Evolutionary conservation across 2,797 vertebrate genomes (phyloP).

Genomic region (Anabacerthia variegaticeps): DNA sequence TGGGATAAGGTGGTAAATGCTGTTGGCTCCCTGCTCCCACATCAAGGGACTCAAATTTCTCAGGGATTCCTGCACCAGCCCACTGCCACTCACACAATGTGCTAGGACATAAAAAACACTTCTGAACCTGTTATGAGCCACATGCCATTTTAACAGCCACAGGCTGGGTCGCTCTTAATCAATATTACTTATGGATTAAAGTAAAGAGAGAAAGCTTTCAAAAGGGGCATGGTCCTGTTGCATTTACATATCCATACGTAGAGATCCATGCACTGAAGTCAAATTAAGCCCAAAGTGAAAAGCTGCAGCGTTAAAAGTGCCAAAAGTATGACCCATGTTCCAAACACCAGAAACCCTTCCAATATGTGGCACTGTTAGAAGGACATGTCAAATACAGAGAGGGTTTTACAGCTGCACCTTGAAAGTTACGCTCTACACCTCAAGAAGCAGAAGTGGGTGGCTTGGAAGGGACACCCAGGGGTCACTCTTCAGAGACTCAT

Average conservation of each 20-base stretch:
- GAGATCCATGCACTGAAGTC: neutral
- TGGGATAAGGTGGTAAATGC: neutral
- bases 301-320: neutral
- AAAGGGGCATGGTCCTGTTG: neutral
- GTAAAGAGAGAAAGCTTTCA: neutral
- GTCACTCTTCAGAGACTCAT: neutral
- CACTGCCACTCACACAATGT: neutral
- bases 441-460: neutral
- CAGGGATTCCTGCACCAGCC: neutral
- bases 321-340: fast-evolving
- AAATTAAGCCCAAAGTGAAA: neutral
- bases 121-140: neutral
- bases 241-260: fast-evolving
- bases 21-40: constrained; percentile 16
- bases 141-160: neutral
- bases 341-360: neutral
- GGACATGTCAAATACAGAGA: neutral
- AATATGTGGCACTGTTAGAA: neutral
- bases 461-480: neutral
- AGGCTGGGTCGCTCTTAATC: neutral
- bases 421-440: neutral
- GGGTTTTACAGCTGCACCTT: neutral
- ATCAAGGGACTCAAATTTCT: constrained; percentile 7
- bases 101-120: neutral
- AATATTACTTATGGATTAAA: neutral